phyloP scores from a whole-genome alignment of 2,113 vertebrate species.

The Bettongia penicillata region DNA sequence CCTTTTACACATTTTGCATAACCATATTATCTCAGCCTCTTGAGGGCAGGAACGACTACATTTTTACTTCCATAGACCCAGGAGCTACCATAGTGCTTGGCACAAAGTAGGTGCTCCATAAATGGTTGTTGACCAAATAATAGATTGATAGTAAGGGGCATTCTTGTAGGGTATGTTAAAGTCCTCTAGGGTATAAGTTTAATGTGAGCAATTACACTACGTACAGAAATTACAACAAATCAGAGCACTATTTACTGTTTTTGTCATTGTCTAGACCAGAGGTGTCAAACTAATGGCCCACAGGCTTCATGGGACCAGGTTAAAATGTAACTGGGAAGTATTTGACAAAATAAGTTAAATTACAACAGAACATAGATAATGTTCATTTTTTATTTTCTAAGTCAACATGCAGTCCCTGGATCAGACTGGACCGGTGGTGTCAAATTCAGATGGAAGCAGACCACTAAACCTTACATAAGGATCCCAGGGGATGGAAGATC shows the following conservation, averaged over 20 bases:
- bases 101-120: not conserved
- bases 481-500: not conserved
- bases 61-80: not conserved
- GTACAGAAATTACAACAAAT: not conserved
- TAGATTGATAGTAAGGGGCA: not conserved
- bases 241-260: no score
- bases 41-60: no score
- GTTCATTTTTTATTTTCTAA: not conserved
- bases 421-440: not conserved
- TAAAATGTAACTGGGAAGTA: not conserved
- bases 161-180: not conserved
- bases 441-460: not conserved
- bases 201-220: not conserved
- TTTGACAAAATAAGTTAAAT: not conserved
- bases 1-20: not conserved
- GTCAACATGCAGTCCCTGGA: not conserved
- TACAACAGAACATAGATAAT: not conserved
- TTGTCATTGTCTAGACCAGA: not conserved
- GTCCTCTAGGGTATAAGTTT: not conserved
- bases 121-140: not conserved
- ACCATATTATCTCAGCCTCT: not conserved
- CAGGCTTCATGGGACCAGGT: not conserved
- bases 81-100: not conserved
- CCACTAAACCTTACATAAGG: not conserved
- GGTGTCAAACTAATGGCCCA: not conserved